These are phyloP conservation scores for Kryptopterus vitreolus DNA, from an alignment of 2,797 vertebrate genomes.

Conservation along the genomic window DNA sequence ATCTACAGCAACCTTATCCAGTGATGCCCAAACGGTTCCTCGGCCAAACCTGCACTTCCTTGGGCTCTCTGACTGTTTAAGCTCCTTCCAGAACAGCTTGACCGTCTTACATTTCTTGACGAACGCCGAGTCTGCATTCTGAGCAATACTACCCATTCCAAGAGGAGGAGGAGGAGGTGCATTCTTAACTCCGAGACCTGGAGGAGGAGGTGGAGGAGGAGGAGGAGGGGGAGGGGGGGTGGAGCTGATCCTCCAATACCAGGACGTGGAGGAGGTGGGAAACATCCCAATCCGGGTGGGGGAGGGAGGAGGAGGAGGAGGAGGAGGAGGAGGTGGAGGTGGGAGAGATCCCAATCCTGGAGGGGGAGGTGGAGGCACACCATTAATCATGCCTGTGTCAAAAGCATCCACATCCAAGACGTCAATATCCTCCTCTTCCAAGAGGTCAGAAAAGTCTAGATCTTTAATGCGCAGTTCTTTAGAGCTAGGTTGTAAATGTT, in stretches of 20 bases:
- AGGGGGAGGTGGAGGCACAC: conserved; percentile 56
- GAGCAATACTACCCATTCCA: conserved; percentile 50
- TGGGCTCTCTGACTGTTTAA: conserved; percentile 77
- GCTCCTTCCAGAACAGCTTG: conserved; percentile 95
- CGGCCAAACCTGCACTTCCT: conserved; percentile 81
- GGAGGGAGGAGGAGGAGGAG: conserved; percentile 47
- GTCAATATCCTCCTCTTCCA: conserved; percentile 91
- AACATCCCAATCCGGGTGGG: no score
- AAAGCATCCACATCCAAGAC: conserved; percentile 76
- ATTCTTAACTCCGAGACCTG: conserved; percentile 28
- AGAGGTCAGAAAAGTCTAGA: conserved; percentile 94
- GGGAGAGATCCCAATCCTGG: conserved; percentile 45
- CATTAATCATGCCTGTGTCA: conserved; percentile 58
- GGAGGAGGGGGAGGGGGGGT: no score
- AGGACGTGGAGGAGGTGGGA: conserved; percentile 60
- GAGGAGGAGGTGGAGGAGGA: conserved; percentile 64
- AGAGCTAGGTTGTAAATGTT: conserved; percentile 69
- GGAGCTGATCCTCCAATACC: conserved; percentile 35
- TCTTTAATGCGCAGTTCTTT: conserved; percentile 86
- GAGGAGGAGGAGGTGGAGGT: conserved; percentile 57
- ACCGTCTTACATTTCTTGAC: conserved; percentile 88
- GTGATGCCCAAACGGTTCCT: conserved; percentile 87
- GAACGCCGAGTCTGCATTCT: conserved; percentile 9
- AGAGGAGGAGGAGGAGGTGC: conserved; percentile 44
- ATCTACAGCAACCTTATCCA: conserved; percentile 86